A percentile compares a stretch with the other conserved stretches of the same genome.
Conservation (phyloP, 2,888 invertebrate genomes). For the Chymomyza fuscimana region DNA sequence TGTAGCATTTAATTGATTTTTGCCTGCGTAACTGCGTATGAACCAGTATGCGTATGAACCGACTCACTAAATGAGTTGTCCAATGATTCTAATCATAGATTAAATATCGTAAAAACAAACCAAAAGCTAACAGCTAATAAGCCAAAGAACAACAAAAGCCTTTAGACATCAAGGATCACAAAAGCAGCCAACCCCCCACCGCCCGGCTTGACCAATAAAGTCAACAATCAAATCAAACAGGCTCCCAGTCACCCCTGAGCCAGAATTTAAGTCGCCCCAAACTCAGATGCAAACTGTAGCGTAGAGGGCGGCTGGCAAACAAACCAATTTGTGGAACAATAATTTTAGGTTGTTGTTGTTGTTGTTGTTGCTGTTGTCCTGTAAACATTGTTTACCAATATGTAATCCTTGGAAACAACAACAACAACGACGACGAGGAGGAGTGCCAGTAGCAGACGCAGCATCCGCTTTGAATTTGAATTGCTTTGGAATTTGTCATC, state of each 20-base stretch:
- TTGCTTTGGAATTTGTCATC: background rate
- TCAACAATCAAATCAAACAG: constrained; percentile 72
- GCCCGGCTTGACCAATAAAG: constrained; percentile 65
- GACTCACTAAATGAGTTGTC: constrained; percentile 18
- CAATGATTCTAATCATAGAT: constrained; percentile 69
- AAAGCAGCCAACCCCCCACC: constrained; percentile 20
- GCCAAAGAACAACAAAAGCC: constrained; percentile 28
- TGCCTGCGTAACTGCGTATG: background rate
- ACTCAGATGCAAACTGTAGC: background rate
- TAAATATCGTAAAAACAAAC: constrained; percentile 67
- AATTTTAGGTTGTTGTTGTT: constrained; percentile 47
- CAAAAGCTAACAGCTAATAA: constrained; percentile 20
- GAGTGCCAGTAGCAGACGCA: background rate
- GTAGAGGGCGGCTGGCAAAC: constrained; percentile 47
- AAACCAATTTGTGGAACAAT: constrained; percentile 66
- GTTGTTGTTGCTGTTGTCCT: constrained; percentile 42
- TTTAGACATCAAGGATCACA: background rate
- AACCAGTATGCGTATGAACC: background rate
- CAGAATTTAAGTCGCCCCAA: background rate
- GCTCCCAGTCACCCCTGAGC: constrained; percentile 7
- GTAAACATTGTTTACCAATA: constrained; percentile 72
- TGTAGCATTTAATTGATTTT: constrained; percentile 70
- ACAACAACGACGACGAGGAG: constrained; percentile 10
- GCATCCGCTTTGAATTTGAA: constrained; percentile 7
- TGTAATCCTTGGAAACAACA: constrained; percentile 71